Evolutionary conservation across 2,888 invertebrate species (phyloP).

Genomic region (Theristus sp.): DNA sequence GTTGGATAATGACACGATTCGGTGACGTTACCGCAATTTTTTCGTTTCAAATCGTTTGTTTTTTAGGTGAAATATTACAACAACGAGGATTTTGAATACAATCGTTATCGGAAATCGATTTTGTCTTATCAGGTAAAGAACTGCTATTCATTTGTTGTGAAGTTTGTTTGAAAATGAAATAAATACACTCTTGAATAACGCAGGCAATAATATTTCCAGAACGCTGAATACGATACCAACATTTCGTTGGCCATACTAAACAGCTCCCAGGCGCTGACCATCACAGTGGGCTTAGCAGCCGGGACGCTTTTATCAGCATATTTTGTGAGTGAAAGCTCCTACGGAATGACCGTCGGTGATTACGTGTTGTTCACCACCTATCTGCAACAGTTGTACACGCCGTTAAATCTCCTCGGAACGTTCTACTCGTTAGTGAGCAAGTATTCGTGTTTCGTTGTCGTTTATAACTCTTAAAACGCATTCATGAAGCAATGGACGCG

Average conservation of each 20-base stretch:
- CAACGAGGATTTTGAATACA: conserved; percentile 74
- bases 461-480: too few relatives aligned
- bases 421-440: conserved; percentile 66
- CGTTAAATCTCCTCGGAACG: conserved; percentile 91
- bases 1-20: too few relatives aligned
- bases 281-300: conserved; percentile 60
- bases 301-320: conserved; percentile 64
- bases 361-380: conserved; percentile 89
- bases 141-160: not conserved
- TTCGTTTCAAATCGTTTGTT: not conserved
- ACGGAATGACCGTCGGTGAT: conserved; percentile 64
- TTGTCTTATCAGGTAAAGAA: conserved; percentile 60
- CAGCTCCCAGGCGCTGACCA: conserved; percentile 69
- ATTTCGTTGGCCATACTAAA: conserved; percentile 74
- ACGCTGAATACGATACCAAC: conserved; percentile 69
- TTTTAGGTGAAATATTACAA: conserved; percentile 65
- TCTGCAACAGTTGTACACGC: conserved; percentile 73
- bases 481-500: too few relatives aligned
- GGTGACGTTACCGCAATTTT: not conserved
- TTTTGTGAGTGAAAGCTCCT: conserved; percentile 48
- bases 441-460: too few relatives aligned
- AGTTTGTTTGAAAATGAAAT: too few relatives aligned
- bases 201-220: conserved; percentile 38
- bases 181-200: too few relatives aligned
- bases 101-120: conserved; percentile 64